phyloP scores from a whole-genome alignment of 2,797 vertebrate genomes.

The Hylomyscus alleni region DNA sequence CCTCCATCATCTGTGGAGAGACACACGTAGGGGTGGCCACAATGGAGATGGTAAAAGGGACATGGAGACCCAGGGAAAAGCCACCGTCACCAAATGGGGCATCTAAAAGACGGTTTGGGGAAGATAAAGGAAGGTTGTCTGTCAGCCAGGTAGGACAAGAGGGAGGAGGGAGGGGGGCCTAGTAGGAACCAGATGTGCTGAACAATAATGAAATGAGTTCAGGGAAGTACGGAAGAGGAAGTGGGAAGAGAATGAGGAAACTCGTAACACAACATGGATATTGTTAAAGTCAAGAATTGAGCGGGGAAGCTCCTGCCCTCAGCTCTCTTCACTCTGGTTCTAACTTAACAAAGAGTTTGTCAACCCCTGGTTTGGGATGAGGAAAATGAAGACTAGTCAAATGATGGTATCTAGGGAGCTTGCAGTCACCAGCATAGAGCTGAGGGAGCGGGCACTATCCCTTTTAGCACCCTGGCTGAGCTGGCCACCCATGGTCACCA shows the following conservation, averaged over 20 bases:
- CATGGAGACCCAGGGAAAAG: background rate
- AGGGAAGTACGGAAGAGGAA: background rate
- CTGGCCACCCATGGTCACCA: rapidly evolving
- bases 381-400: background rate
- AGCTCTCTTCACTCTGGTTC: background rate
- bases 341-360: background rate
- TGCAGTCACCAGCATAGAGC: background rate
- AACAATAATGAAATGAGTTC: background rate
- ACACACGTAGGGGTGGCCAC: background rate
- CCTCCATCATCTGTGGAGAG: background rate
- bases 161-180: background rate
- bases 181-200: background rate
- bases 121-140: background rate
- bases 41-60: background rate
- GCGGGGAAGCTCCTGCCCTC: rapidly evolving
- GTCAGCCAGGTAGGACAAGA: background rate
- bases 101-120: background rate
- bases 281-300: background rate
- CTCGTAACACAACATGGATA: background rate
- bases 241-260: background rate
- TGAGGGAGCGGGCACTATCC: background rate
- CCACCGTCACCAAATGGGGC: background rate
- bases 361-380: no score
- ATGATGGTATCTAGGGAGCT: rapidly evolving
- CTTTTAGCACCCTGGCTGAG: background rate